Base-by-base conservation (phyloP, 1,140 invertebrate species). In the Neotoxoptera formosana region DNA sequence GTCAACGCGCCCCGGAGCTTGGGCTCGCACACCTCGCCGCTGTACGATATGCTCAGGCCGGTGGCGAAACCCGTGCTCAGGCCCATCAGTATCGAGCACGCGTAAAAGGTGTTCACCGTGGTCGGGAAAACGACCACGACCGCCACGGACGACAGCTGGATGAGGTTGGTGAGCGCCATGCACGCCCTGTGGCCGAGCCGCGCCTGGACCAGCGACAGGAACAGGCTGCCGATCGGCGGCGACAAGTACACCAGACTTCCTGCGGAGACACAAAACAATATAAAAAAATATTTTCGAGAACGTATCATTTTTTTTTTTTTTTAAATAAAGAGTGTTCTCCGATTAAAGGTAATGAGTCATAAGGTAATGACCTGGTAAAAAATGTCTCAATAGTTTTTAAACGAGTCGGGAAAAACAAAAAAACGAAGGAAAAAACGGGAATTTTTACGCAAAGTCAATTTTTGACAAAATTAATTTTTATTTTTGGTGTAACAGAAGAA, bases 221-320 rank as follows among this genome's bases (percentile, higher is more conserved):
- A 81, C n/a, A 92, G 21, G 2, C 67, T 92, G 0, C 90, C 90
- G 0, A 51, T 1, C 9, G 90, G 90, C 23, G 90, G 90, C 1
- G 90, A 83, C n/a, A 92, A 20, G 90, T 92, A 92, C 21, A 92
- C 67, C 8, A 92, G 90, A 83, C 90, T 92, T 41, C 60, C 90
- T 76, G 7, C 11, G n/a, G 30, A 4, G n/a, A 76, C n/a, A 76
- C 17, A 76, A 6, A n/a, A 76, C n/a, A 76, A 76, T 60, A 60
- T 17, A n/a, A 53, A n/a, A n/a, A n/a, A n/a, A n/a, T n/a, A n/a
- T n/a, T n/a, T n/a, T n/a, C n/a, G n/a, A n/a, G n/a, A n/a, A n/a
- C n/a, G n/a, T n/a, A n/a, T n/a, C n/a, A n/a, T n/a, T n/a, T n/a
- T n/a, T n/a, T n/a, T n/a, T n/a, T n/a, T n/a, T n/a, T n/a, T n/a